Percentiles rank a stretch among this genome's conserved stretches.
Evolutionary conservation across 2,888 invertebrate species (phyloP).

Genomic region (Amphipoea oculea): DNA sequence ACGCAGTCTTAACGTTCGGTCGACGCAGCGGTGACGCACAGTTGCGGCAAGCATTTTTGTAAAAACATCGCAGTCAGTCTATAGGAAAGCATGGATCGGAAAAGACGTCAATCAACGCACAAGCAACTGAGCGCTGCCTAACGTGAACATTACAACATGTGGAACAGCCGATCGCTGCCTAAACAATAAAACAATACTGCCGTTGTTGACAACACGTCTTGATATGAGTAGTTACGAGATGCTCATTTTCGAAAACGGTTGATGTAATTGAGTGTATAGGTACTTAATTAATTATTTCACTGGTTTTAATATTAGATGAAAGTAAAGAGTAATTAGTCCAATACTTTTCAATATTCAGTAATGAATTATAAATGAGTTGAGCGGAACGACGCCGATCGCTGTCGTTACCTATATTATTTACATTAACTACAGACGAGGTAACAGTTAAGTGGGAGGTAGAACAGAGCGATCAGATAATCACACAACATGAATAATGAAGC

Average conservation of each 20-base stretch:
- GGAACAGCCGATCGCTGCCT: not conserved
- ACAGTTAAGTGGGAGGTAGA: not conserved
- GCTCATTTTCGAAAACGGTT: not conserved
- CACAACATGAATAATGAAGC: constrained; percentile 41
- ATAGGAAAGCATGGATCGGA: too few species aligned
- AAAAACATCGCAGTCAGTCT: too few species aligned
- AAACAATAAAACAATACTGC: constrained; percentile 15
- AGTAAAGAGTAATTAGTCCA: constrained; percentile 6
- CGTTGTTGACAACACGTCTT: not conserved
- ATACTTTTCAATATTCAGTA: not conserved
- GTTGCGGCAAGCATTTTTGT: too few species aligned
- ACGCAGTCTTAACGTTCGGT: too few species aligned
- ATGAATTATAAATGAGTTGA: constrained; percentile 36
- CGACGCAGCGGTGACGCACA: too few species aligned
- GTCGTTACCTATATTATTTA: constrained; percentile 5
- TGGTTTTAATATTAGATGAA: not conserved
- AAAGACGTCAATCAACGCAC: too few species aligned
- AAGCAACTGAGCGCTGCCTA: too few species aligned
- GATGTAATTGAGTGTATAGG: not conserved
- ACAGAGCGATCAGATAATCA: constrained; percentile 14
- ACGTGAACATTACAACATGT: not conserved
- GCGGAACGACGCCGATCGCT: not conserved
- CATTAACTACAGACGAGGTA: constrained; percentile 16
- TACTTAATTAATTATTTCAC: not conserved
- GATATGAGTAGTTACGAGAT: not conserved